These are phyloP conservation scores for Melipona bicolor DNA, from an alignment of 2,888 invertebrate genomes.

Conservation along the genomic window DNA sequence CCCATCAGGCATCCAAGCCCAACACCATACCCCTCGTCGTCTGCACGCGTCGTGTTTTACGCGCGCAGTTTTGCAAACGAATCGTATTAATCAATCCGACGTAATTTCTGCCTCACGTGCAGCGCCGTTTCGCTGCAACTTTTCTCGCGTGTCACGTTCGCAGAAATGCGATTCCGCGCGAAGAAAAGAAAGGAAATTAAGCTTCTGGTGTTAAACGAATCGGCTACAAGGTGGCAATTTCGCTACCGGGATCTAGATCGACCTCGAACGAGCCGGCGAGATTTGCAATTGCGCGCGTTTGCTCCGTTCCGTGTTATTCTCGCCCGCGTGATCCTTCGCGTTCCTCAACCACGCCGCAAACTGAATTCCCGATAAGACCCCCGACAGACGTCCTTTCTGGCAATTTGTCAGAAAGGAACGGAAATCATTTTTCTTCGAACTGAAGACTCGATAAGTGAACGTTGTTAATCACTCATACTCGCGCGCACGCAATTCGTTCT, in stretches of 20 bases:
- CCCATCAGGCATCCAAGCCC: conserved; percentile 4
- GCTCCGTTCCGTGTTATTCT: too few relatives aligned
- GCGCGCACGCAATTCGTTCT: too few relatives aligned
- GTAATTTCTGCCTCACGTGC: conserved; percentile 21
- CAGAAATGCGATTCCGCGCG: not conserved
- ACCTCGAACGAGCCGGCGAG: not conserved
- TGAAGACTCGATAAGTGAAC: too few relatives aligned
- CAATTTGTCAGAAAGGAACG: too few relatives aligned
- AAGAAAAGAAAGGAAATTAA: not conserved
- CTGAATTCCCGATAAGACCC: too few relatives aligned
- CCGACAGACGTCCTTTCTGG: too few relatives aligned
- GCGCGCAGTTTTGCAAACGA: conserved; percentile 32
- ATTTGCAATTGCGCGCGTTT: not conserved
- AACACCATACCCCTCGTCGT: conserved; percentile 53
- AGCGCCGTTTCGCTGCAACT: not conserved
- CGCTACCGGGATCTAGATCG: not conserved
- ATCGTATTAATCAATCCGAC: conserved; percentile 41
- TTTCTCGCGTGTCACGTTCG: not conserved
- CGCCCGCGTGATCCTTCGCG: too few relatives aligned
- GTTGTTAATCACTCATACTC: too few relatives aligned
- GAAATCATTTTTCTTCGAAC: too few relatives aligned
- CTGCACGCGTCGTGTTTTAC: conserved; percentile 13
- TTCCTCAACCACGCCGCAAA: too few relatives aligned
- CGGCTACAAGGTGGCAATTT: not conserved
- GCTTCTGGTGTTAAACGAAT: not conserved